phyloP scores from a whole-genome alignment of 2,888 invertebrate species.

The Tipula unca region DNA sequence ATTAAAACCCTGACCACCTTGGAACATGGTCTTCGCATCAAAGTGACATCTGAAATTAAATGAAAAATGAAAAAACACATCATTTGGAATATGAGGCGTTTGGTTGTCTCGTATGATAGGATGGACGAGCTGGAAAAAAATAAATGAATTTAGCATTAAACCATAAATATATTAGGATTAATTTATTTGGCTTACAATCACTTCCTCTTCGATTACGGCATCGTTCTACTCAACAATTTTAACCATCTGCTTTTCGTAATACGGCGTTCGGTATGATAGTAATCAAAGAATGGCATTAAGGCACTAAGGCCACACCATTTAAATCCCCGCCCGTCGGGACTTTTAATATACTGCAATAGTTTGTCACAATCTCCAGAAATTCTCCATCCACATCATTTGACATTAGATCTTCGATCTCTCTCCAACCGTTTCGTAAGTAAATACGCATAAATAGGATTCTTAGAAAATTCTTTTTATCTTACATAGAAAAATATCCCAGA shows the following conservation, averaged over 20 bases:
- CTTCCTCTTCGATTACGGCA: constrained; percentile 42
- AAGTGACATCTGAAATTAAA: too few species aligned
- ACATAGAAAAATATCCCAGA: too few species aligned
- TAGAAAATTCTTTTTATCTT: too few species aligned
- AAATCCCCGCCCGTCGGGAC: constrained; percentile 92
- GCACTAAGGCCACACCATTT: constrained; percentile 86
- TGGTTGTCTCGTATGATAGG: constrained; percentile 40
- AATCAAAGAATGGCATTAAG: constrained; percentile 87
- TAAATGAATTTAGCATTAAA: neutral
- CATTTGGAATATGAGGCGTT: constrained; percentile 63
- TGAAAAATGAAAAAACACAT: too few species aligned
- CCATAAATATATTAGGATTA: neutral
- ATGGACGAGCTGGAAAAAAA: constrained; percentile 32
- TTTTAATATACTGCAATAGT: constrained; percentile 62
- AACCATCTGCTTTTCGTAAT: constrained; percentile 76
- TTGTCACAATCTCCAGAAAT: constrained; percentile 67
- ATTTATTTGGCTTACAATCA: constrained; percentile 30
- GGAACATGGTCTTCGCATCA: too few species aligned
- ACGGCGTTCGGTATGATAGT: constrained; percentile 78
- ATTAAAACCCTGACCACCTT: too few species aligned
- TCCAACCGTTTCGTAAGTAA: constrained; percentile 88
- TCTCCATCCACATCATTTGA: constrained; percentile 59
- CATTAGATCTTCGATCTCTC: constrained; percentile 69
- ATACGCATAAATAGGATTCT: constrained; percentile 93
- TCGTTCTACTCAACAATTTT: constrained; percentile 43